These are phyloP conservation scores for Drosophila kuntzei DNA, from an alignment of 2,888 invertebrate genomes.

Conservation along the genomic window DNA sequence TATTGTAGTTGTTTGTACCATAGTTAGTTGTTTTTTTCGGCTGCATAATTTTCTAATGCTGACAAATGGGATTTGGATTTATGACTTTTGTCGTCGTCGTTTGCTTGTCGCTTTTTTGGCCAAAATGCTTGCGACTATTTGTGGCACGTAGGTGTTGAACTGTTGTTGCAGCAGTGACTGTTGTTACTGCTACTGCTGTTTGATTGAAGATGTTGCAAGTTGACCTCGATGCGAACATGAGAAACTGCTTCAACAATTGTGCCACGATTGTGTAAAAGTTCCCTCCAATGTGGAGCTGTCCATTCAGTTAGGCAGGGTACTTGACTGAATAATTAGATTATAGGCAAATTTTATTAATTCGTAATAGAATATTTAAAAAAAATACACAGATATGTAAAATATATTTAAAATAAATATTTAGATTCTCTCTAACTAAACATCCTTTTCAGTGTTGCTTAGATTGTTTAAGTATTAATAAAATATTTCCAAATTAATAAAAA, in stretches of 20 bases:
- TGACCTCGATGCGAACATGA: slow-evolving; percentile 69
- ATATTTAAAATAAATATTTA: too few relatives aligned
- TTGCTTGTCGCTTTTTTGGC: slow-evolving; percentile 39
- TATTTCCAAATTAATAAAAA: too few relatives aligned
- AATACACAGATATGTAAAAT: too few relatives aligned
- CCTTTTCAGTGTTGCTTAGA: too few relatives aligned
- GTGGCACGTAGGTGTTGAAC: slow-evolving; percentile 37
- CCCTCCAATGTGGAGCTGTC: slow-evolving; percentile 45
- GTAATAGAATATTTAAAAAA: background rate
- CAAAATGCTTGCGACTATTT: slow-evolving; percentile 41
- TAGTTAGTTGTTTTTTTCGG: slow-evolving; percentile 41
- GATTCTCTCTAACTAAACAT: too few relatives aligned
- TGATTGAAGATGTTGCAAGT: slow-evolving; percentile 79
- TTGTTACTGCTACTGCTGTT: slow-evolving; percentile 44
- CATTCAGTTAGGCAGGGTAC: background rate
- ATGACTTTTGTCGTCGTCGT: slow-evolving; percentile 63
- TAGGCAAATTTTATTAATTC: background rate
- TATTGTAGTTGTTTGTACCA: slow-evolving; percentile 39
- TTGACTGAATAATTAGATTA: too few relatives aligned
- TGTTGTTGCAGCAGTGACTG: slow-evolving; percentile 26
- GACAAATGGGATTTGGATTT: slow-evolving; percentile 80
- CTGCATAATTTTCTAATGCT: slow-evolving; percentile 81
- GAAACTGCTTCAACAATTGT: slow-evolving; percentile 44
- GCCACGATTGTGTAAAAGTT: slow-evolving; percentile 50
- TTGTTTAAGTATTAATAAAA: too few relatives aligned